Evolutionary conservation across 2,888 invertebrate species (phyloP), one percentile per base, ranked within the genome.

Genomic region (Rhimphoctona megacephalus): DNA sequence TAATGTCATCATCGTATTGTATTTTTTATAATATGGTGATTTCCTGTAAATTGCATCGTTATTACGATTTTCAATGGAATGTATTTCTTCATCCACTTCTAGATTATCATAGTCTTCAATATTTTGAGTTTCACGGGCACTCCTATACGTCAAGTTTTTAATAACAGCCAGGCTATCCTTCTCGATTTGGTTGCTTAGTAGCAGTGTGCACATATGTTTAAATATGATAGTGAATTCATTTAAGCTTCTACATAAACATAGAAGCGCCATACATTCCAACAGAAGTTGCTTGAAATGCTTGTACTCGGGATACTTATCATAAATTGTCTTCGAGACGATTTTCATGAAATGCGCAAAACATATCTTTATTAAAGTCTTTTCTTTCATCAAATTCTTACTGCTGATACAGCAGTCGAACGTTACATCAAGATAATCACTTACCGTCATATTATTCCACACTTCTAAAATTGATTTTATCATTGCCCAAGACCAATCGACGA

Each of bases 311-410:
- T 52, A 85, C 14, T 70, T 69, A 1, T 66, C 83, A 2, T 80
- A 52, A 9, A 87, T 78, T 9, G 39, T 69, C 19, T 64, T 78
- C 8, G 88, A 66, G 11, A 89, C 80, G n/a, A n/a, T n/a, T n/a
- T n/a, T n/a, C n/a, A n/a, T n/a, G 5, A 89, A 81, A 67, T 89
- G 85, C 3, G 78, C 87, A 83, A 76, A 89, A 43, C 89, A 89
- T 8, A 73, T 80, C 73, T 88, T 77, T 0, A 88, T 14, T 17
- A 30, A 11, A 0, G 73, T 87, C 1, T 86, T 25, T 9, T 78
- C n/a, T 46, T 83, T 76, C 0, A 83, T 81, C 19, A 69, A 33
- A 6, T n/a, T 19, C n/a, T 30, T 54, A 8, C 30, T 19, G 0
- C 8, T 61, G 1, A 46, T 36, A 17, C 43, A 73, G 57, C 81